phyloP scores from a whole-genome alignment of 2,113 vertebrate genomes.

The Thamnophis sirtalis region DNA sequence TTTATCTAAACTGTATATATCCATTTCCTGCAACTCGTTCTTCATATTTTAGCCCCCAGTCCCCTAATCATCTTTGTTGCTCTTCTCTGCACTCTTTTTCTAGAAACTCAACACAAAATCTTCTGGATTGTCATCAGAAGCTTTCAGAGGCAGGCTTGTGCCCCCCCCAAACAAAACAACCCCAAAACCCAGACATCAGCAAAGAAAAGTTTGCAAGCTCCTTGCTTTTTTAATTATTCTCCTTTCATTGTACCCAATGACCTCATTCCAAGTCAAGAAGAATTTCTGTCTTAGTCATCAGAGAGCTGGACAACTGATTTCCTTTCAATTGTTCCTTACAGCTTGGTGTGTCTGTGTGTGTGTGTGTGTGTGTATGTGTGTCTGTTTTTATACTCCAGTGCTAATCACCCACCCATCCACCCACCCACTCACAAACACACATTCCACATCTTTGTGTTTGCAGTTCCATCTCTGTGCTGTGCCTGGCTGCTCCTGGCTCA shows the following conservation, averaged over 20 bases:
- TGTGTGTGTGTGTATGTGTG: slow-evolving; percentile 7
- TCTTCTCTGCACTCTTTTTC: background rate
- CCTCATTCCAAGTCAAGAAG: background rate
- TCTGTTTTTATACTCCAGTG: slow-evolving; percentile 40
- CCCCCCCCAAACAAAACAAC: too few species aligned
- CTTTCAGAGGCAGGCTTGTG: background rate
- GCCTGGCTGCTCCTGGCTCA: slow-evolving; percentile 19
- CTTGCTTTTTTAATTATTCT: background rate
- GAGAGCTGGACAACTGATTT: slow-evolving; percentile 35
- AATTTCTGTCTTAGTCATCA: slow-evolving; percentile 37
- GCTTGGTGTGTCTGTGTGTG: slow-evolving; percentile 37
- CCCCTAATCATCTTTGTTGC: too few species aligned
- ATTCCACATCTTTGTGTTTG: slow-evolving; percentile 22
- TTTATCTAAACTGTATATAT: too few species aligned
- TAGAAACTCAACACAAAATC: background rate
- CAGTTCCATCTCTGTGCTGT: slow-evolving; percentile 15
- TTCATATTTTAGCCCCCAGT: too few species aligned
- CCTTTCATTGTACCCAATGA: background rate
- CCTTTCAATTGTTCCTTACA: slow-evolving; percentile 31
- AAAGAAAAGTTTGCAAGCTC: background rate
- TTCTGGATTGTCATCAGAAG: background rate
- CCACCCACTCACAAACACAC: slow-evolving; percentile 22
- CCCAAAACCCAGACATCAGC: background rate
- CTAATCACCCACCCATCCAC: slow-evolving; percentile 15
- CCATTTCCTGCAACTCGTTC: too few species aligned